Percentiles rank a stretch among this genome's conserved stretches.
Conservation (phyloP, 2,888 invertebrate species). For the Bimastos eiseni region DNA sequence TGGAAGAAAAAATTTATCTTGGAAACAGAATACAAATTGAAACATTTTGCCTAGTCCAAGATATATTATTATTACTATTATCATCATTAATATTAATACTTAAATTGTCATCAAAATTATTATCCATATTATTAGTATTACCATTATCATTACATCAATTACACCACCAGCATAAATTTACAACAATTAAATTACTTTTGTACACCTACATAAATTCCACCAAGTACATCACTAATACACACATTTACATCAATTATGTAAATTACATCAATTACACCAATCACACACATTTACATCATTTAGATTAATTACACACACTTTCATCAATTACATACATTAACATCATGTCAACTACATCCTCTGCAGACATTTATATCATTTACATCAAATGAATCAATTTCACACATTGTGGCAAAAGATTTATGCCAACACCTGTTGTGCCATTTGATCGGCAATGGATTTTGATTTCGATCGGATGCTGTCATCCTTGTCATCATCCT, state of each 20-base stretch:
- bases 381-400: too few species aligned
- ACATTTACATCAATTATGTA: not conserved
- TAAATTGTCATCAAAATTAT: not conserved
- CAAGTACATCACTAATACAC: not conserved
- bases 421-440: constrained; percentile 32
- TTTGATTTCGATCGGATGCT: constrained; percentile 53
- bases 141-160: not conserved
- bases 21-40: too few species aligned
- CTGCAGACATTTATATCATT: not conserved
- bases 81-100: constrained; percentile 37
- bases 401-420: too few species aligned
- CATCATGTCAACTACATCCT: too few species aligned
- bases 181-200: too few species aligned
- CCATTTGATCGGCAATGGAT: constrained; percentile 54
- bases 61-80: not conserved
- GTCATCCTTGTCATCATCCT: constrained; percentile 37
- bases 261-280: not conserved
- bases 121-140: not conserved
- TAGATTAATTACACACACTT: not conserved
- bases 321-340: not conserved
- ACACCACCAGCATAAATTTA: not conserved
- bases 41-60: not conserved
- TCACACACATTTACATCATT: not conserved
- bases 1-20: not conserved
- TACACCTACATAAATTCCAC: too few species aligned